Evolutionary conservation across 2,797 vertebrate species (phyloP).

Genomic region (Darevskia mixta): DNA sequence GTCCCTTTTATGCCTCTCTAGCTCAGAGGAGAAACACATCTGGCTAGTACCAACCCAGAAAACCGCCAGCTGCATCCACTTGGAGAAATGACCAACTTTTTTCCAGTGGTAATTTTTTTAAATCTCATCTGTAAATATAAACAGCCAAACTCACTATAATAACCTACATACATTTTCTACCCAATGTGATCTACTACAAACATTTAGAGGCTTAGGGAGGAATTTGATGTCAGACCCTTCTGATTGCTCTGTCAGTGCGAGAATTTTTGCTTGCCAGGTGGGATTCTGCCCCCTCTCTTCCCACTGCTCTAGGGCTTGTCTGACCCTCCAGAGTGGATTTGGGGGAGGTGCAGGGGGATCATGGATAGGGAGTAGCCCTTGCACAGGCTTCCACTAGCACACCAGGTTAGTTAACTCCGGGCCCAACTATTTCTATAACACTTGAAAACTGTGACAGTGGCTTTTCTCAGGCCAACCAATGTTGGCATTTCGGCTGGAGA

Average conservation of each 20-base stretch:
- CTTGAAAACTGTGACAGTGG: background rate
- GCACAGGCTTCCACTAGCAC: too few species aligned
- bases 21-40: background rate
- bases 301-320: too few species aligned
- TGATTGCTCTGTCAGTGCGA: too few species aligned
- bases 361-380: too few species aligned
- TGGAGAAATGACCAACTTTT: background rate
- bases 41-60: background rate
- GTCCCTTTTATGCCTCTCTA: background rate
- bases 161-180: background rate
- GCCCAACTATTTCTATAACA: background rate
- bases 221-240: too few species aligned
- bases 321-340: too few species aligned
- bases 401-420: too few species aligned
- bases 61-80: background rate
- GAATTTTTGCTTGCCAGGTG: too few species aligned
- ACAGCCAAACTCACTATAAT: background rate
- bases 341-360: too few species aligned
- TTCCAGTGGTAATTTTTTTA: too few species aligned
- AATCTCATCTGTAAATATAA: background rate
- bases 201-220: too few species aligned
- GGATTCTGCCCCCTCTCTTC: too few species aligned
- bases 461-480: background rate
- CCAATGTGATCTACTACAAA: background rate
- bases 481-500: background rate